Evolutionary conservation across 2,113 vertebrate genomes (phyloP), one percentile per base, ranked within the genome.

Genomic region (Puffinus mauretanicus): DNA sequence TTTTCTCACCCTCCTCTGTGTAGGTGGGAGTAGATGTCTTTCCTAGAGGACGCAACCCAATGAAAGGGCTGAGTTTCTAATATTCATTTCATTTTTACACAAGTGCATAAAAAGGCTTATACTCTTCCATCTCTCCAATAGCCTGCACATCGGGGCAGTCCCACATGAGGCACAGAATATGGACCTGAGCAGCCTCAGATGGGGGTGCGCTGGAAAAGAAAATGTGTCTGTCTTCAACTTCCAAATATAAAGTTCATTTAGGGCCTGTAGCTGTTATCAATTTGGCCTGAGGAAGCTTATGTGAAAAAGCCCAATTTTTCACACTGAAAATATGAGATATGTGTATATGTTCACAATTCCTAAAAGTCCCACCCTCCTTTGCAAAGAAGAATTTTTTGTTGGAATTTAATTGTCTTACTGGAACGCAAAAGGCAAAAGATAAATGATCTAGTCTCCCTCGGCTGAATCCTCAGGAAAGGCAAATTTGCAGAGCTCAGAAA

Each of bases 81-180:
- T 19, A 42, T 29, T 57, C 3, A 3, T 61, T 89, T 76, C 61
- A 38, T 17, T 89, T 76, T 58, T 32, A 58, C 7, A 52, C 8
- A 49, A 81, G 10, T 44, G 54, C 10, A 69, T 38, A 44, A 69
- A 77, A 90, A 67, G 1, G 3, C 16, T 82, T 36, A 38, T 36
- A 4, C 8, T 73, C 30, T 49, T 81, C 16, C n/a, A 51, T 16
- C 25, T 73, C 55, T 60, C 64, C 44, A 51, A 17, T 13, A 69
- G 38, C 47, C 58, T 85, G 47, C 1, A 1, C 11, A 5, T 16
- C 0, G 0, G 42, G 73, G 52, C 30, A 62, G 16, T 76, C 62
- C 47, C 30, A 65, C 30, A 32, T 2, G 11, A 52, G 55, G 70
- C 29, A 65, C 42, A 65, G 20, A 73, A 73, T 26, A 62, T 2